Percentiles rank a stretch among this genome's conserved stretches.
Conservation (phyloP, 2,888 invertebrate species). For the Mantis religiosa region DNA sequence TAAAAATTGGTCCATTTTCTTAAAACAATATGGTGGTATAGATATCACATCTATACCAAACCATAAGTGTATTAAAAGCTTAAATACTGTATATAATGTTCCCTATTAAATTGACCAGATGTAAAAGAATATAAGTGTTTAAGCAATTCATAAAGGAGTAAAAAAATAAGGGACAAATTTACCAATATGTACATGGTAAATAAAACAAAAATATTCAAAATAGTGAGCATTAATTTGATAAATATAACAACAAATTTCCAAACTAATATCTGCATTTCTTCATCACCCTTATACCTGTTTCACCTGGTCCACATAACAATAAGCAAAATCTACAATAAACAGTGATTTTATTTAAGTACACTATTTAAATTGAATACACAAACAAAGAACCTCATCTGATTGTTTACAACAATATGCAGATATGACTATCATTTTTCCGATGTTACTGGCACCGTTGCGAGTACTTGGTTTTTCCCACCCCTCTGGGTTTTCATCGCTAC, state of each 20-base stretch:
- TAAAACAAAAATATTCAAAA: background rate
- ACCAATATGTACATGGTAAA: background rate
- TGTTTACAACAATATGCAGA: background rate
- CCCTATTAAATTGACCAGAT: conserved; percentile 4
- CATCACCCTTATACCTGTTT: background rate
- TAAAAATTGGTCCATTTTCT: conserved; percentile 9
- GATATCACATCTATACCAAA: background rate
- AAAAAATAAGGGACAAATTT: background rate
- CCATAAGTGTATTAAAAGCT: background rate
- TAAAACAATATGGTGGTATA: background rate
- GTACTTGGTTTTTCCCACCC: conserved; percentile 1
- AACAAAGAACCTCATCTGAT: background rate
- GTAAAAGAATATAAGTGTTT: background rate
- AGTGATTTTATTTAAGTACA: background rate
- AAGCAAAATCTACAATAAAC: background rate
- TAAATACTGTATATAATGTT: background rate
- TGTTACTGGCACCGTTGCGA: background rate
- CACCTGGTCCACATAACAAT: background rate
- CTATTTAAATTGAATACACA: background rate
- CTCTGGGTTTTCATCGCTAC: background rate
- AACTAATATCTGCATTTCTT: background rate
- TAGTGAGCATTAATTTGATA: background rate
- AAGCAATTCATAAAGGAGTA: background rate
- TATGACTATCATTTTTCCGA: background rate
- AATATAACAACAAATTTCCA: background rate